Base-by-base conservation (phyloP, 2,797 vertebrate species). In the Brachyalestes nurse region DNA sequence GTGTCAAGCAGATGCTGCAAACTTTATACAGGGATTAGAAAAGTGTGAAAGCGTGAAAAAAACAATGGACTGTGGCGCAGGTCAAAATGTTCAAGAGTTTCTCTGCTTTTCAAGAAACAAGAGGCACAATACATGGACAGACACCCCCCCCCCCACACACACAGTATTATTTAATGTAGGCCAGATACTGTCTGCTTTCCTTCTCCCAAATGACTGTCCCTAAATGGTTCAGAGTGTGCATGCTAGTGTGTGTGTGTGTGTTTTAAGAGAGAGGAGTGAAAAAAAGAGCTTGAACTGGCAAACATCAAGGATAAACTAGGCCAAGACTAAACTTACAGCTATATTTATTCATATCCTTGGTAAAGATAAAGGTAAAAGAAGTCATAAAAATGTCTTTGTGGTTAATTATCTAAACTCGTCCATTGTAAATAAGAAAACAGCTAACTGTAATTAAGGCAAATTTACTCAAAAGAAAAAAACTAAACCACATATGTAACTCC, bases 181-280 rank as follows among this genome's bases (percentile, higher is more conserved):
- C 38, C 61, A 60, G 51, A 82, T 72, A 16, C 23, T 13, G 72
- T 82, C 69, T 66, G 10, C 28, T 65, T 57, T 34, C 40, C 23
- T 66, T 57, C 61, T 38, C 40, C 34, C 13, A 58, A 14, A 5
- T 62, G 5, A 19, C n/a, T 19, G 16, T 53, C 65, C 38, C 42
- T 76, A 77, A 71, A 72, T 72, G 75, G 42, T 77, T 77, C 74
- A 19, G 72, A 60, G 53, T 75, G 57, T 55, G 47, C 55, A 57
- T 38, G 28, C 10, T 16, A 4, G 65, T 70, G 67, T 49, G n/a
- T 23, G 10, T n/a, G 70, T 34, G 23, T 14, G 13, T 4, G 8
- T 4, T 42, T 4, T 42, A 42, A 23, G 9, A 7, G 66, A 61
- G 60, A 53, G 7, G 23, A 28, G 7, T 25, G 28, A 57, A 57